Conservation (phyloP, 2,797 vertebrate species). For the Trachops cirrhosus region DNA sequence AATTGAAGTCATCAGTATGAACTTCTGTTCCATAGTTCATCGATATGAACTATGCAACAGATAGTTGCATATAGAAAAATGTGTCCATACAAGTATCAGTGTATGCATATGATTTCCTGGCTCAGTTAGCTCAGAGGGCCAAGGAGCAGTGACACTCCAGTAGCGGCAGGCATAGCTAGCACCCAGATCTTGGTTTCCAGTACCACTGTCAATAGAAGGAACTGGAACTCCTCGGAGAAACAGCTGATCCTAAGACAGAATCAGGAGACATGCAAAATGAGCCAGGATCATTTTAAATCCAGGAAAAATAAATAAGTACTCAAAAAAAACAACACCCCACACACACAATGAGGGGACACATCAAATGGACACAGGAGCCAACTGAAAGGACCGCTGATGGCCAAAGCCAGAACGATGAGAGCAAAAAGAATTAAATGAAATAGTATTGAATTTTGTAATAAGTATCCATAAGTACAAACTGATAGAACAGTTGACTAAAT, state of each 20-base stretch:
- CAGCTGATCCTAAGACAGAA: not conserved
- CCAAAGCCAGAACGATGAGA: not conserved
- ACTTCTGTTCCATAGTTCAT: not conserved
- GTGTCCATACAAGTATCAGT: not conserved
- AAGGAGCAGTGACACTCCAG: not conserved
- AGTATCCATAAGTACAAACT: not conserved
- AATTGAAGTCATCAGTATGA: not conserved
- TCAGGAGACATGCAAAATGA: not conserved
- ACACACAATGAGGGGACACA: not conserved
- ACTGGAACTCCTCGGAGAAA: not conserved
- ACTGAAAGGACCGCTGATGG: not conserved
- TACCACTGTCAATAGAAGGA: not conserved
- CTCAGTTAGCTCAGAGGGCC: not conserved
- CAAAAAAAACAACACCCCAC: not conserved
- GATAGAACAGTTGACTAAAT: not conserved
- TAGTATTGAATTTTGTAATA: not conserved
- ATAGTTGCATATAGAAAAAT: not conserved
- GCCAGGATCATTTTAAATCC: not conserved
- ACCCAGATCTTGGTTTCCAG: not conserved
- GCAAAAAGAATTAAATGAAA: not conserved
- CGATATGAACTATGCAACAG: not conserved
- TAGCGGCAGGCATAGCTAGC: not conserved
- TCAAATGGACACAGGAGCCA: not conserved
- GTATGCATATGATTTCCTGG: not conserved
- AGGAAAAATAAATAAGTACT: not conserved